Percentiles rank a stretch among this genome's conserved stretches.
Conservation (phyloP, 2,888 invertebrate genomes). For the Eupithecia inturbata region DNA sequence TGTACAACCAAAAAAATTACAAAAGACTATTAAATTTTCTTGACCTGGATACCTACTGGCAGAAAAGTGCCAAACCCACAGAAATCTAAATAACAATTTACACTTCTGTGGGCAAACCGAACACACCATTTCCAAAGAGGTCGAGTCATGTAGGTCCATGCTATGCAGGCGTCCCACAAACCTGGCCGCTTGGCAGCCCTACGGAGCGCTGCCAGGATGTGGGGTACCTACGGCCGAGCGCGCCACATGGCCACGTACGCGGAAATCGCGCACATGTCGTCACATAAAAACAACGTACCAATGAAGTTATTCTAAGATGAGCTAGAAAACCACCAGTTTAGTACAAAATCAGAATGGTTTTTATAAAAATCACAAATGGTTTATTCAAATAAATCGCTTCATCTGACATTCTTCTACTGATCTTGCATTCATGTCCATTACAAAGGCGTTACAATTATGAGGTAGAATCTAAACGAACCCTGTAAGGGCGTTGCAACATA, state of each 20-base stretch:
- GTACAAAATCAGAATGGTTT: neutral
- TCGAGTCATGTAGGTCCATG: neutral
- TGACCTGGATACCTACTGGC: neutral
- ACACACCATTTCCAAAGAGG: too few relatives aligned
- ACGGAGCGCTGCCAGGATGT: constrained; percentile 25
- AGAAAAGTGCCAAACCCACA: too few relatives aligned
- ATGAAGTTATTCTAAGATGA: constrained; percentile 8
- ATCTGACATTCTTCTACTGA: neutral
- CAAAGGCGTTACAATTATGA: too few relatives aligned
- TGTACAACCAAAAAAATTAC: too few relatives aligned
- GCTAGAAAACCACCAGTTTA: neutral
- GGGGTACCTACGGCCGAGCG: constrained; percentile 19
- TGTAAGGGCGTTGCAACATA: too few relatives aligned
- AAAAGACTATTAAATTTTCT: neutral
- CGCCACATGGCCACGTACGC: constrained; percentile 30
- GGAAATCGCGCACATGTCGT: constrained; percentile 36
- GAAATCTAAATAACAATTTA: too few relatives aligned
- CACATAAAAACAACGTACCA: constrained; percentile 26
- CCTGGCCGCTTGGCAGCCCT: constrained; percentile 21
- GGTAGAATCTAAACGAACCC: too few relatives aligned
- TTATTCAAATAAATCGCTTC: neutral
- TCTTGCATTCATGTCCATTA: too few relatives aligned
- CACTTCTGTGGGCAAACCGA: too few relatives aligned
- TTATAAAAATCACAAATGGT: neutral
- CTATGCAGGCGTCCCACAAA: neutral